Evolutionary conservation across 2,888 invertebrate genomes (phyloP).

Genomic region (Tyria jacobaeae): DNA sequence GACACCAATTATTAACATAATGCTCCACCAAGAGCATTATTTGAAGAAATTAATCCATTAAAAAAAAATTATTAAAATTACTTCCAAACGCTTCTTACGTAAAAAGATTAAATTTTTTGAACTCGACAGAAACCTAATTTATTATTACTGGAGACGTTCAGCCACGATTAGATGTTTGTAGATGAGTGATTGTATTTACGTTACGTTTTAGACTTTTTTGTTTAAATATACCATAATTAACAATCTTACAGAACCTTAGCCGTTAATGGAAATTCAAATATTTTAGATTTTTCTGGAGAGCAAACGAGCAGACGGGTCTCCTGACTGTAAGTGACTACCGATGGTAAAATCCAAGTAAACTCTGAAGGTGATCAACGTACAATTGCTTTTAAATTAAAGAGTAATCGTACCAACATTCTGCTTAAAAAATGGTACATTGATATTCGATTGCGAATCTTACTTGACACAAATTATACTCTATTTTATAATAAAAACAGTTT

Average conservation of each 20-base stretch:
- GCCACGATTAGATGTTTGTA: conserved; percentile 20
- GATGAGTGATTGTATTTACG: conserved; percentile 15
- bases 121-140: conserved; percentile 59
- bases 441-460: conserved; percentile 2
- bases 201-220: no score
- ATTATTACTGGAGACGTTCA: conserved; percentile 42
- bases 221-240: no score
- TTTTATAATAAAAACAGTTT: conserved; percentile 48
- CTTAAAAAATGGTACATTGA: background rate
- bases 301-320: no score
- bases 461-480: conserved; percentile 20
- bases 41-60: conserved; percentile 71
- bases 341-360: no score
- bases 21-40: conserved; percentile 68
- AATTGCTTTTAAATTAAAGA: no score
- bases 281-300: no score
- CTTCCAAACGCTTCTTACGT: conserved; percentile 48
- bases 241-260: no score
- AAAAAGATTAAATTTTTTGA: conserved; percentile 49
- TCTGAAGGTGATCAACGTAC: no score
- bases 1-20: conserved; percentile 76
- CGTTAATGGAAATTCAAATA: no score
- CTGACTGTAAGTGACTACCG: no score
- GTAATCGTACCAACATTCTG: no score
- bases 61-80: conserved; percentile 75